Evolutionary conservation across 2,113 vertebrate species (phyloP), one percentile per base, ranked within the genome.

Genomic region (Athene noctua): DNA sequence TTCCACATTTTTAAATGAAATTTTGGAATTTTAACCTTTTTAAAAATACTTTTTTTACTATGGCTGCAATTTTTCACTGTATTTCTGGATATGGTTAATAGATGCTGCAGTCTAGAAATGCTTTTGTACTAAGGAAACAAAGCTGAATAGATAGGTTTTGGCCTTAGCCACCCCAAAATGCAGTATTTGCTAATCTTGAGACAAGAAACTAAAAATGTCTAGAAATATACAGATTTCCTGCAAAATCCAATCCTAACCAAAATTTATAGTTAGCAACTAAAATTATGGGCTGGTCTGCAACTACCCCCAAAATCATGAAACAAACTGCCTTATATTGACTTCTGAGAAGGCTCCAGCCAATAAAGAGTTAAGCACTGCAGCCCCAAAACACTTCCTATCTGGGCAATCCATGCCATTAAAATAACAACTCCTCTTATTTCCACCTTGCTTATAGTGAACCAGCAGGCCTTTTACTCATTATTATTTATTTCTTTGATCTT

Each of bases 401-500:
- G 46, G 32, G 61, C 70, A 94, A 91, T 84, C 62, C 27, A 0
- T 44, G 65, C 51, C 83, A 88, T 88, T 94, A 91, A 95, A 96
- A 94, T n/a, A 95, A 92, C 77, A 94, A 94, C 84, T 94, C 84
- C 75, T 93, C 65, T 88, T 88, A 82, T 90, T 94, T 82, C 80
- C 73, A 95, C 54, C 49, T 58, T 16, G 27, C 77, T 94, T 18
- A 32, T 7, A 34, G 72, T 55, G 88, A 97, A 29, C 38, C 90
- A 96, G 83, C 94, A 97, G 90, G 77, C 57, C 73, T 95, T 97
- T 96, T 80, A 85, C 79, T 91, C 92, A 73, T 91, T 95, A 93
- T 85, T 95, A 93, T 92, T 96, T 96, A 62, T 72, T 88, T 75
- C 94, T 97, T 97, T 97, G 96, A 97, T 97, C 96, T 95, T 93